Evolutionary conservation across 2,113 vertebrate species (phyloP).

Genomic region (Neoarius graeffei): DNA sequence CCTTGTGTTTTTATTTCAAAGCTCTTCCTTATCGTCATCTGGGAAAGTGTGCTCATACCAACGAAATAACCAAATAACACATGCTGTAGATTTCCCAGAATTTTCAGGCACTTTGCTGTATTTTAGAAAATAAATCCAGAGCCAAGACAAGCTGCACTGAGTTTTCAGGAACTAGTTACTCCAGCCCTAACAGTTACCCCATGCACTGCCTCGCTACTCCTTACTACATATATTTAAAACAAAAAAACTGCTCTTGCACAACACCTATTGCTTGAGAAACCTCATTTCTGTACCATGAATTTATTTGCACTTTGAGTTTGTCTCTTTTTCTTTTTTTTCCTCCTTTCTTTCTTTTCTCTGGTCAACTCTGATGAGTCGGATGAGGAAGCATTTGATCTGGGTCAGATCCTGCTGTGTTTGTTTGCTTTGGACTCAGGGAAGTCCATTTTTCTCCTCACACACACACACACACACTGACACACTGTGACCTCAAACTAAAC

Average conservation of each 20-base stretch:
- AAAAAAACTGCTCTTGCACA: conserved; percentile 59
- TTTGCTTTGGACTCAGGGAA: conserved; percentile 34
- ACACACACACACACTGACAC: conserved; percentile 7
- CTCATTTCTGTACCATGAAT: conserved; percentile 71
- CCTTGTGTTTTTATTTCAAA: background rate
- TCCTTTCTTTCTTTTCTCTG: conserved; percentile 60
- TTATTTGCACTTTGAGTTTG: conserved; percentile 73
- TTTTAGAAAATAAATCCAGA: background rate
- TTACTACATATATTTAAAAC: conserved; percentile 30
- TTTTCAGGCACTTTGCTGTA: background rate
- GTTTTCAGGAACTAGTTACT: conserved; percentile 19
- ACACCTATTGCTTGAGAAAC: conserved; percentile 69
- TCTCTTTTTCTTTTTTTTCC: conserved; percentile 47
- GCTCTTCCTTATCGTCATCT: background rate
- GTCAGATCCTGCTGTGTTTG: conserved; percentile 34
- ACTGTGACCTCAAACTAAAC: conserved; percentile 27
- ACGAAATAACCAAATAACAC: background rate
- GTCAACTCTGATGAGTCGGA: conserved; percentile 69
- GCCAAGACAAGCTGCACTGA: background rate
- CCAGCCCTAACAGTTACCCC: conserved; percentile 22
- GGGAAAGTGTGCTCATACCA: background rate
- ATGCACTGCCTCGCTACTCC: background rate
- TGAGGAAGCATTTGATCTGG: conserved; percentile 64
- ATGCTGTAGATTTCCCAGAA: background rate
- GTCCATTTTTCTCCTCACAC: background rate